These are phyloP conservation scores for Zaprionus vittiger DNA, from an alignment of 1,140 invertebrate species.

Conservation along the genomic window DNA sequence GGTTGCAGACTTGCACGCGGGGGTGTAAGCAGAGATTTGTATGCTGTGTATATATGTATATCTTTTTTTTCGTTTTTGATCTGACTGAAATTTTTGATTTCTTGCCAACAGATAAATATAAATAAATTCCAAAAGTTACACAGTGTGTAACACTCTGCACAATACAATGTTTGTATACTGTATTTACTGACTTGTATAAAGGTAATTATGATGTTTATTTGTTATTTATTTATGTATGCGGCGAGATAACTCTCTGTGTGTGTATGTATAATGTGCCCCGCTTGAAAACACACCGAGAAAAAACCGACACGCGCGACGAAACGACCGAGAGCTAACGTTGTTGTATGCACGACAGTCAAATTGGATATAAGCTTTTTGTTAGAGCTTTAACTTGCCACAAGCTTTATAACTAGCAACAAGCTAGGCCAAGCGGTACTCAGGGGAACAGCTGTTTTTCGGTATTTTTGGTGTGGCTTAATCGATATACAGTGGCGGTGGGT, in stretches of 20 bases:
- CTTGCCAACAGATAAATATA: slow-evolving; percentile 10
- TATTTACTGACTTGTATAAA: not conserved
- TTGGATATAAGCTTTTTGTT: slow-evolving; percentile 41
- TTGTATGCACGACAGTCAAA: slow-evolving; percentile 42
- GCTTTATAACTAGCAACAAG: slow-evolving; percentile 53
- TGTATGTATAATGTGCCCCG: slow-evolving; percentile 48
- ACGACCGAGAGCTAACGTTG: slow-evolving; percentile 39
- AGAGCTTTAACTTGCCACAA: slow-evolving; percentile 70
- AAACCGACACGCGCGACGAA: slow-evolving; percentile 42
- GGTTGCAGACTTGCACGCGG: slow-evolving; percentile 12
- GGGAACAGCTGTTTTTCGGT: slow-evolving; percentile 32
- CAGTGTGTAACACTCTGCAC: not conserved
- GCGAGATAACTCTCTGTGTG: slow-evolving; percentile 4
- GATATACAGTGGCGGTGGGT: slow-evolving; percentile 14
- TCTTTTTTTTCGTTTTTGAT: slow-evolving; percentile 25
- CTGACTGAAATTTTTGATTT: slow-evolving; percentile 29
- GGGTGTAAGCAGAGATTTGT: slow-evolving; percentile 22
- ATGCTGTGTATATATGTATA: slow-evolving; percentile 10
- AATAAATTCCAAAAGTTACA: not conserved
- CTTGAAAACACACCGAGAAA: slow-evolving; percentile 41
- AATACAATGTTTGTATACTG: not conserved
- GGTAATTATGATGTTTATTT: slow-evolving; percentile 6
- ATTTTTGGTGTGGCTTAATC: slow-evolving; percentile 2
- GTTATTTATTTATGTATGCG: slow-evolving; percentile 1
- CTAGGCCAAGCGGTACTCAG: slow-evolving; percentile 6